Percentiles rank a stretch among this genome's conserved stretches.
Evolutionary conservation across 2,888 invertebrate species (phyloP).

Genomic region (Campopleginae sp.): DNA sequence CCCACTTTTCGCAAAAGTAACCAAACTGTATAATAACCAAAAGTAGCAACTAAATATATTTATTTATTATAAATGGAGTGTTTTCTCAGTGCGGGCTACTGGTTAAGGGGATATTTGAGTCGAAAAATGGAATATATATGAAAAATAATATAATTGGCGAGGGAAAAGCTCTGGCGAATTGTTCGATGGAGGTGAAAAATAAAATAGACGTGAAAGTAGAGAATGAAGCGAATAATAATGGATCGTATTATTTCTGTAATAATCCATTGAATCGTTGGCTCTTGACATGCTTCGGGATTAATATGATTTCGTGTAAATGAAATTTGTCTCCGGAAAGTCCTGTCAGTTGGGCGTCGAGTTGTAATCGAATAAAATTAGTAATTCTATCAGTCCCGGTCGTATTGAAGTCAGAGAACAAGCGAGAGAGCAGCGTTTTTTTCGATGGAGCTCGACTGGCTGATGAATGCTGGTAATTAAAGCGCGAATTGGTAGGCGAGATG

Average conservation of each 20-base stretch:
- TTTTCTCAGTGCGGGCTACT: no score
- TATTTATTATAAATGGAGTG: no score
- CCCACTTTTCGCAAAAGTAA: no score
- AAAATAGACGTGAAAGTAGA: neutral
- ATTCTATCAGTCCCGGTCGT: slow-evolving; percentile 62
- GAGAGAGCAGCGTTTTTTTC: slow-evolving; percentile 48
- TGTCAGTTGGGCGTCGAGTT: slow-evolving; percentile 47
- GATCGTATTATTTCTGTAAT: slow-evolving; percentile 58
- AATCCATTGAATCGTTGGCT: slow-evolving; percentile 53
- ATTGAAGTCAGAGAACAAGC: slow-evolving; percentile 26
- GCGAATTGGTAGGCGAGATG: slow-evolving; percentile 53
- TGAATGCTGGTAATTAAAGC: slow-evolving; percentile 70
- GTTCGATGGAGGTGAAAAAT: neutral
- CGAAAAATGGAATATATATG: slow-evolving; percentile 10
- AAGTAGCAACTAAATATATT: no score
- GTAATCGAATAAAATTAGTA: slow-evolving; percentile 67
- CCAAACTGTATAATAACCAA: no score
- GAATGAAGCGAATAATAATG: slow-evolving; percentile 55
- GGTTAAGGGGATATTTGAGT: slow-evolving; percentile 16
- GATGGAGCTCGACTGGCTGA: slow-evolving; percentile 55
- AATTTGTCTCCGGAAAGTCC: slow-evolving; percentile 51
- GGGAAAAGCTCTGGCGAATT: slow-evolving; percentile 35
- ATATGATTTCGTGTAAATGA: slow-evolving; percentile 61
- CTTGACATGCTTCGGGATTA: slow-evolving; percentile 23
- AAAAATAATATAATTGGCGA: slow-evolving; percentile 22